A percentile compares a stretch with the other conserved stretches of the same genome.
phyloP scores from a whole-genome alignment of 2,113 vertebrate genomes.

The Limanda limanda region DNA sequence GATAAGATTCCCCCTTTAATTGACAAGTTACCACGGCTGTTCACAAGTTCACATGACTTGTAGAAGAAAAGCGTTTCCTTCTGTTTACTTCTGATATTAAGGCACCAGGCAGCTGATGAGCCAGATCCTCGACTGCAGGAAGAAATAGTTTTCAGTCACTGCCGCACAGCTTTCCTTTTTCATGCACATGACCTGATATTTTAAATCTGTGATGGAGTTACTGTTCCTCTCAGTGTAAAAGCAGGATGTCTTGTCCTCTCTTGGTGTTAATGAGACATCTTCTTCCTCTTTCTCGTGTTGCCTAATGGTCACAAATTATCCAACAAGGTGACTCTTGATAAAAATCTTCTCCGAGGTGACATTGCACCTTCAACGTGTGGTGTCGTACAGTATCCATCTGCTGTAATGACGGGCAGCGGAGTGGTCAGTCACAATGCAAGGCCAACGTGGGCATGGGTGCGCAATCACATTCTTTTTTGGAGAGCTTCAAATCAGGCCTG shows the following conservation, averaged over 20 bases:
- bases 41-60: too few relatives aligned
- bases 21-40: too few relatives aligned
- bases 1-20: too few relatives aligned
- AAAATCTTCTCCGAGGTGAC: conserved; percentile 60
- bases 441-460: conserved; percentile 40
- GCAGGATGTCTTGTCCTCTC: conserved; percentile 29
- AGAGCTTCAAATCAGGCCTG: conserved; percentile 38
- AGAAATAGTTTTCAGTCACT: too few relatives aligned
- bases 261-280: conserved; percentile 4
- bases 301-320: conserved; percentile 35
- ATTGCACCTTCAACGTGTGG: conserved; percentile 63
- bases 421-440: conserved; percentile 38
- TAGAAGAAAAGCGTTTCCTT: too few relatives aligned
- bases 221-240: conserved; percentile 1
- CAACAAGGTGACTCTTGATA: conserved; percentile 6
- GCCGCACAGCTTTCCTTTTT: background rate
- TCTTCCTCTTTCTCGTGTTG: background rate
- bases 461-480: conserved; percentile 56
- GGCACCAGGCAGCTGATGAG: too few relatives aligned
- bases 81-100: too few relatives aligned
- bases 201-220: background rate
- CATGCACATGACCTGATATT: background rate
- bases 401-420: conserved; percentile 32
- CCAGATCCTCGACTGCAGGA: too few relatives aligned
- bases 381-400: conserved; percentile 23